Evolutionary conservation across 2,888 invertebrate genomes (phyloP).

Genomic region (Cosmopolites sordidus): DNA sequence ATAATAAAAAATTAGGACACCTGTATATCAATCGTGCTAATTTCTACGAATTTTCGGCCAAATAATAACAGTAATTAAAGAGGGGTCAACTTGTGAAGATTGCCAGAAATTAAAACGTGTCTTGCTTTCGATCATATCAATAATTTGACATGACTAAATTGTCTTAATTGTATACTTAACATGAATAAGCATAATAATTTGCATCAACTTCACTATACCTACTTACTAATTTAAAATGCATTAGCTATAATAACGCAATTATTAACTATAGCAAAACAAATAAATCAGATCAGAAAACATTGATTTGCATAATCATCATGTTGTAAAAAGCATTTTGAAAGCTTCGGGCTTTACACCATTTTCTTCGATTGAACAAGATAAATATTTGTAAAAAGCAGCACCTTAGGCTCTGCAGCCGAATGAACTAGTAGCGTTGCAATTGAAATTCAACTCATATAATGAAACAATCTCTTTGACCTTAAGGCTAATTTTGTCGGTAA

Average conservation of each 20-base stretch:
- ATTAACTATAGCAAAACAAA: background rate
- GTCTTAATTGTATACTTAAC: no score
- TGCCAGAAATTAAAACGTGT: no score
- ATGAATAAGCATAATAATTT: no score
- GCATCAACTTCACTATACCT: no score
- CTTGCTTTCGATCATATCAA: no score
- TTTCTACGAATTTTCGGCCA: no score
- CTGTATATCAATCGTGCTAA: no score
- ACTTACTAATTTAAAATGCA: background rate
- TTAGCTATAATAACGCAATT: background rate
- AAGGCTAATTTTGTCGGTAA: background rate
- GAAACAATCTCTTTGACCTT: slow-evolving; percentile 1
- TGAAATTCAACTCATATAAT: background rate
- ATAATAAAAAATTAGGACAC: no score
- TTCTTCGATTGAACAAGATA: slow-evolving; percentile 1
- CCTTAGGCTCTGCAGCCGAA: background rate
- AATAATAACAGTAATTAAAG: no score
- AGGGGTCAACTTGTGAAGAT: no score
- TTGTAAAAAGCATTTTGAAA: background rate
- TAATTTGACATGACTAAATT: no score
- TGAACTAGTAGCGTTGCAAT: background rate
- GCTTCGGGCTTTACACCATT: background rate
- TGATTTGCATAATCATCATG: background rate
- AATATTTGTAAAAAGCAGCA: background rate
- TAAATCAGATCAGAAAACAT: slow-evolving; percentile 2